Conservation (phyloP, 2,797 vertebrate species). For the Halcyon chelicuti region DNA sequence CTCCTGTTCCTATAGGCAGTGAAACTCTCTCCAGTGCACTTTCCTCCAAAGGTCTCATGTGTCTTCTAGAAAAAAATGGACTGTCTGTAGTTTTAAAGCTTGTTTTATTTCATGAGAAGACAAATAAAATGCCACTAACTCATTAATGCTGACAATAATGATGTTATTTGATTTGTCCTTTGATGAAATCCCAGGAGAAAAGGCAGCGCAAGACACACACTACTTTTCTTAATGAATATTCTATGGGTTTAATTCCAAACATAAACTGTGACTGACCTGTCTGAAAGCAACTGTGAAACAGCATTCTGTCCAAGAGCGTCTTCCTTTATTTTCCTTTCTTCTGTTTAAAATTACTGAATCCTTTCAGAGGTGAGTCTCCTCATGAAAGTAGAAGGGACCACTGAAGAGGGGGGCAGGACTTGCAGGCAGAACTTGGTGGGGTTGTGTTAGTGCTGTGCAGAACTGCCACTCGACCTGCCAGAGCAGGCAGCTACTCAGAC, state of each 20-base stretch:
- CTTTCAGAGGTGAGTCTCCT: conserved; percentile 1
- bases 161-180: neutral
- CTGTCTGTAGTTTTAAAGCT: neutral
- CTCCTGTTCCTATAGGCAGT: neutral
- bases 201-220: neutral
- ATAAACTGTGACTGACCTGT: neutral
- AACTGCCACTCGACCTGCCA: neutral
- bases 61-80: neutral
- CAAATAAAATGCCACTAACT: neutral
- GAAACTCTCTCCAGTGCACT: neutral
- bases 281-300: neutral
- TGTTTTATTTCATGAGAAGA: neutral
- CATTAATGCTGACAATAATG: neutral
- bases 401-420: neutral
- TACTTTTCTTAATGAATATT: neutral
- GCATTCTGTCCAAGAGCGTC: neutral
- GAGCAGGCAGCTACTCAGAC: neutral
- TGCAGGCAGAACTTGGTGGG: neutral
- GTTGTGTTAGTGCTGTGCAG: neutral
- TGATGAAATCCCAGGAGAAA: neutral
- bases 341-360: neutral
- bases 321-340: conserved; percentile 2
- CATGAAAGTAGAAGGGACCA: neutral
- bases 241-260: neutral
- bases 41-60: neutral